Conservation (phyloP, 2,113 vertebrate species). For the Grus americana region DNA sequence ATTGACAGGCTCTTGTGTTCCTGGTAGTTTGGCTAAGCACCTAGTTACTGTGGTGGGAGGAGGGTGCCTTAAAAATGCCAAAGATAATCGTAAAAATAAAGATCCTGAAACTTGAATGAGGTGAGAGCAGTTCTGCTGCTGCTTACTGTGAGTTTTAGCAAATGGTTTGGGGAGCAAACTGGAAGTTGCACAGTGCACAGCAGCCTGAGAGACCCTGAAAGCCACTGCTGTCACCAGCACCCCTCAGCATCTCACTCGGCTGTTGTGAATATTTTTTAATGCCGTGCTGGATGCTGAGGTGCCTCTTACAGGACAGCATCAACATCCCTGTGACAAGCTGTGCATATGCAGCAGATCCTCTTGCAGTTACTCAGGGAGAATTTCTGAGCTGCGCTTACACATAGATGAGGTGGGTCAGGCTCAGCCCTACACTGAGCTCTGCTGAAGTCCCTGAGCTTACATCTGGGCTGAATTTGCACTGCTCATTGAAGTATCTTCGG, state of each 20-base stretch:
- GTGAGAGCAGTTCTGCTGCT: neutral
- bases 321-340: neutral
- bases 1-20: neutral
- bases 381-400: neutral
- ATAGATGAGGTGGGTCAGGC: neutral
- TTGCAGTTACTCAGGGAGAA: neutral
- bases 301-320: neutral
- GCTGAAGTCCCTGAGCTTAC: neutral
- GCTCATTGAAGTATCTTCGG: neutral
- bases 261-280: neutral
- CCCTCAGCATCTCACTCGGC: fast-evolving
- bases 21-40: neutral
- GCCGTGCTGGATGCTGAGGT: neutral
- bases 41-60: neutral
- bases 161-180: neutral
- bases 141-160: neutral
- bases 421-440: neutral
- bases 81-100: neutral
- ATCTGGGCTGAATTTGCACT: constrained; percentile 5
- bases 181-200: neutral
- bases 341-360: neutral
- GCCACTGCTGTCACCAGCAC: neutral
- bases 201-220: neutral
- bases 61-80: neutral
- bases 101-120: neutral